Percentiles rank a stretch among this genome's conserved stretches.
These are phyloP conservation scores for Araneus ventricosus DNA, from an alignment of 1,140 invertebrate species.

Conservation along the genomic window DNA sequence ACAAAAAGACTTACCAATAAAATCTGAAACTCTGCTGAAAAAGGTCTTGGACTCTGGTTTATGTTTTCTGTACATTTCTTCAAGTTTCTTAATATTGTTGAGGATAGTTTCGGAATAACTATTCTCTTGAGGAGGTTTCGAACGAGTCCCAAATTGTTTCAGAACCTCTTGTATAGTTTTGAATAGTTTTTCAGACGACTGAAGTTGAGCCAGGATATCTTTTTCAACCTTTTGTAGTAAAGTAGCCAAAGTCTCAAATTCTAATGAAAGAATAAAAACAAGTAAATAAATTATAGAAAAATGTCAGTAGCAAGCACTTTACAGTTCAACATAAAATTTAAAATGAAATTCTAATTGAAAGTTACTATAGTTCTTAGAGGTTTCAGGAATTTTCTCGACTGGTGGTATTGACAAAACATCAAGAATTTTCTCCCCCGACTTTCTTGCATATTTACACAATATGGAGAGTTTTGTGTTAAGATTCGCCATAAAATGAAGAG, in stretches of 20 bases:
- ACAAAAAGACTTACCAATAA: conserved; percentile 61
- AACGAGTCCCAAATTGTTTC: background rate
- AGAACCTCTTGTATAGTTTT: background rate
- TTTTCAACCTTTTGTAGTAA: background rate
- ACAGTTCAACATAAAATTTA: too few relatives aligned
- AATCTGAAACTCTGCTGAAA: background rate
- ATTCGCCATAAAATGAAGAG: too few relatives aligned
- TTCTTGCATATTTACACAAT: too few relatives aligned
- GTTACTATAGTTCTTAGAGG: too few relatives aligned
- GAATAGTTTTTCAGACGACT: background rate
- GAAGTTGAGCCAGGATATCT: background rate
- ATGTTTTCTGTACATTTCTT: background rate
- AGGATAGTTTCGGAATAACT: background rate
- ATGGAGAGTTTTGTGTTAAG: too few relatives aligned
- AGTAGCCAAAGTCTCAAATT: background rate
- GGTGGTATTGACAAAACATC: too few relatives aligned
- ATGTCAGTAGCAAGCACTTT: too few relatives aligned
- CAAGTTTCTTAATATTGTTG: conserved; percentile 46
- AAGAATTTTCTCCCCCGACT: too few relatives aligned
- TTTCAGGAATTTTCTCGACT: too few relatives aligned
- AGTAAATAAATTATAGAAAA: too few relatives aligned
- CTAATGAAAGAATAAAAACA: background rate
- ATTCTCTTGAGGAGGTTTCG: background rate
- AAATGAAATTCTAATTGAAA: too few relatives aligned
- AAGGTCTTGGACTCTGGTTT: background rate